phyloP scores from a whole-genome alignment of 2,888 invertebrate species.

The Aspidiotus rigidus region DNA sequence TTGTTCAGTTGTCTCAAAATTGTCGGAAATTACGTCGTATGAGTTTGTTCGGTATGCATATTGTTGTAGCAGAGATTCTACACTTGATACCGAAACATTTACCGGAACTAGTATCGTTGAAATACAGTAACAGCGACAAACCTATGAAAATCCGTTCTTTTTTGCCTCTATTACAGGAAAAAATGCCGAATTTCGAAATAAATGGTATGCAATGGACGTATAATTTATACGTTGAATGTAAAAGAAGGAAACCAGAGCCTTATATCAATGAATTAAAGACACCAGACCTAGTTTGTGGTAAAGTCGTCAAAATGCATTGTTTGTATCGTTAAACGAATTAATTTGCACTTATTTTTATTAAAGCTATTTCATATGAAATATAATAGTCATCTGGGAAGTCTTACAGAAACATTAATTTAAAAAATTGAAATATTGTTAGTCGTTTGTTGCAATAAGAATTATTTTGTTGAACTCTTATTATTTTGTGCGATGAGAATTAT shows the following conservation, averaged over 20 bases:
- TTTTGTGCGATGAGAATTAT: too few species aligned
- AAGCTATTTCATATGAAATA: too few species aligned
- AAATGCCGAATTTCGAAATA: conserved; percentile 24
- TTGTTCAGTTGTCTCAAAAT: conserved; percentile 11
- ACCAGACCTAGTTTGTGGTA: too few species aligned
- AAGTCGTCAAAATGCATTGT: too few species aligned
- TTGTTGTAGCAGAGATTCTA: conserved; percentile 16
- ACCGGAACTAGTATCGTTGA: conserved; percentile 7
- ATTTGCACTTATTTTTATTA: too few species aligned
- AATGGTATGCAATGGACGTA: conserved; percentile 26
- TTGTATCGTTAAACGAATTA: too few species aligned
- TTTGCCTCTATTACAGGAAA: conserved; percentile 11
- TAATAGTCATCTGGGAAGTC: too few species aligned
- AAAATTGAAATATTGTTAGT: too few species aligned
- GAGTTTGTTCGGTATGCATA: conserved; percentile 18
- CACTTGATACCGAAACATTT: conserved; percentile 18
- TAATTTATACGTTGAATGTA: conserved; percentile 22
- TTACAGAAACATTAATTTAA: too few species aligned
- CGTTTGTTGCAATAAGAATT: too few species aligned
- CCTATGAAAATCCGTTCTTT: conserved; percentile 27
- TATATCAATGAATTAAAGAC: too few species aligned
- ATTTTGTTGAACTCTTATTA: too few species aligned
- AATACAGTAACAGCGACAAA: conserved; percentile 17
- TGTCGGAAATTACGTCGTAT: conserved; percentile 15
- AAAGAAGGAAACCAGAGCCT: background rate